These are phyloP conservation scores for Ganaspis sp. DNA, from an alignment of 1,140 invertebrate species.

Conservation along the genomic window DNA sequence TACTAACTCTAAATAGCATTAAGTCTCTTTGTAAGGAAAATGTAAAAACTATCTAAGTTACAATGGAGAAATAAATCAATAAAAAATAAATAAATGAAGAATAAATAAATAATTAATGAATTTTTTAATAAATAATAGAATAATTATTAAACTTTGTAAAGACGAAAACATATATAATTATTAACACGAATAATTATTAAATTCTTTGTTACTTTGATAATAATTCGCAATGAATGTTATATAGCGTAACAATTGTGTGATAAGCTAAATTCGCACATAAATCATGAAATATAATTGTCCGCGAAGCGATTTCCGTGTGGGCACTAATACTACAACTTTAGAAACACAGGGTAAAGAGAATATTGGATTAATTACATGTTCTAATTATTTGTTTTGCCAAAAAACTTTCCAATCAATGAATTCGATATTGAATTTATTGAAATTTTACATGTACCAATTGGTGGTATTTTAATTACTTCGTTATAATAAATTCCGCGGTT, in stretches of 20 bases:
- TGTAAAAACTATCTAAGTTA: too few species aligned
- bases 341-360: background rate
- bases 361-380: conserved; percentile 7
- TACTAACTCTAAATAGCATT: too few species aligned
- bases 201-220: background rate
- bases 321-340: background rate
- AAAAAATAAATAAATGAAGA: too few species aligned
- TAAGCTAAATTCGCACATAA: conserved; percentile 10
- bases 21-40: too few species aligned
- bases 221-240: background rate
- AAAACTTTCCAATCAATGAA: background rate
- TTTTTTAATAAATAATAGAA: too few species aligned
- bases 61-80: too few species aligned
- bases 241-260: background rate
- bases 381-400: background rate
- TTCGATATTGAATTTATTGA: background rate
- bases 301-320: background rate
- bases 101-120: too few species aligned
- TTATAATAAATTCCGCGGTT: too few species aligned
- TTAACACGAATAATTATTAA: background rate
- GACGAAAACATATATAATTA: background rate
- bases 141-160: background rate
- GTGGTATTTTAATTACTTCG: too few species aligned
- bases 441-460: background rate
- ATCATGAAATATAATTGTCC: conserved; percentile 7